phyloP scores from a whole-genome alignment of 2,888 invertebrate genomes.

The Achlya flavicornis region DNA sequence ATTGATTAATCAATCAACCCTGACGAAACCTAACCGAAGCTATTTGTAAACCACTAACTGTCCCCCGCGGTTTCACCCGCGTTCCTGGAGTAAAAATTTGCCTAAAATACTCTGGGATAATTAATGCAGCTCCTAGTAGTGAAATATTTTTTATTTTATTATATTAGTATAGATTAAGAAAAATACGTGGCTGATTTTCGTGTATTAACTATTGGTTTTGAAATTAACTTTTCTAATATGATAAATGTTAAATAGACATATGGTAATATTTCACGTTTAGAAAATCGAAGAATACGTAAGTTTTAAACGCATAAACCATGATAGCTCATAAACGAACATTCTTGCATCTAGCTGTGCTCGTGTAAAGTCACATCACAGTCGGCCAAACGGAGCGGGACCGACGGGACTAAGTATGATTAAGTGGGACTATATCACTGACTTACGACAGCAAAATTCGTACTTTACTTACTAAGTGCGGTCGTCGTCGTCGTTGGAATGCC shows the following conservation, averaged over 20 bases:
- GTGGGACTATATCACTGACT: conserved; percentile 52
- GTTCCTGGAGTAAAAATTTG: too few relatives aligned
- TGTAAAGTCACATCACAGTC: conserved; percentile 35
- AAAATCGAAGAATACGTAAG: background rate
- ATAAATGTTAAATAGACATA: background rate
- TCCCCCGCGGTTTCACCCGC: too few relatives aligned
- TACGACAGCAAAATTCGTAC: conserved; percentile 45
- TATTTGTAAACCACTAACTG: too few relatives aligned
- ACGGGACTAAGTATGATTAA: conserved; percentile 54
- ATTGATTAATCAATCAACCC: too few relatives aligned
- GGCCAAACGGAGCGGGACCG: conserved; percentile 38
- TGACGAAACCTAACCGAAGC: too few relatives aligned
- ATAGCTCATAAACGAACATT: background rate
- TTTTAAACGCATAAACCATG: background rate
- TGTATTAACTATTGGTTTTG: too few relatives aligned
- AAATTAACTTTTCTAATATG: too few relatives aligned
- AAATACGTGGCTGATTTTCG: too few relatives aligned
- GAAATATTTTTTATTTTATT: too few relatives aligned
- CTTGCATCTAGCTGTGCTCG: background rate
- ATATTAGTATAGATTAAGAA: too few relatives aligned
- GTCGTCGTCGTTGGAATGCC: conserved; percentile 41
- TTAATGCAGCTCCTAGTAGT: too few relatives aligned
- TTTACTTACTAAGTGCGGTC: conserved; percentile 26
- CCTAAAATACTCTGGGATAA: too few relatives aligned
- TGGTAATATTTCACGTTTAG: background rate